Percentiles rank a stretch among this genome's conserved stretches.
Conservation (phyloP, 2,888 invertebrate species). For the Oxystoma pomonae region DNA sequence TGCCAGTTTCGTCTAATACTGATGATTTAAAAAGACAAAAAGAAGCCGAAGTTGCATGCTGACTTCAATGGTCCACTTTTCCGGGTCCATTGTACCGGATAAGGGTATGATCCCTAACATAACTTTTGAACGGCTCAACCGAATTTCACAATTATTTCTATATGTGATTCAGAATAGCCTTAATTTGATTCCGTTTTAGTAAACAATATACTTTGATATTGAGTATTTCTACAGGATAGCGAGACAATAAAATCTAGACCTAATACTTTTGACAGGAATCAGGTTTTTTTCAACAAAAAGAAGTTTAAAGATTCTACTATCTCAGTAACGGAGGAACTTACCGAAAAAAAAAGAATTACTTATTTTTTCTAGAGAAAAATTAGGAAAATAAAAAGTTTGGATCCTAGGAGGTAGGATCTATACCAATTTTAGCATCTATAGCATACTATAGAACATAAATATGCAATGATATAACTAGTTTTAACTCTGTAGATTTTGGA, state of each 20-base stretch:
- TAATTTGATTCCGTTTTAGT: no score
- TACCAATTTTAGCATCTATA: no score
- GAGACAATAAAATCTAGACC: neutral
- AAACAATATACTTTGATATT: no score
- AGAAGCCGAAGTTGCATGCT: no score
- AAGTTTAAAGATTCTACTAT: neutral
- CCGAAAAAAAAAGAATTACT: neutral
- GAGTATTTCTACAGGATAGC: neutral
- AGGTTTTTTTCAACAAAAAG: neutral
- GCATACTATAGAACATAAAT: neutral
- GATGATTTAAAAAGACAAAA: no score
- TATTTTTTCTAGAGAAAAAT: neutral
- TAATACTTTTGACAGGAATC: neutral
- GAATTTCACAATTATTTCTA: no score
- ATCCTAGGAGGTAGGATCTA: neutral
- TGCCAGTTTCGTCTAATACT: no score
- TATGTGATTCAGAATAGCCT: no score
- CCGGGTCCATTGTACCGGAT: no score
- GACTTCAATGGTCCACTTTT: no score
- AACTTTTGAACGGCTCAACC: no score
- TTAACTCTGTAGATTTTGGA: neutral
- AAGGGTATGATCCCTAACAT: no score
- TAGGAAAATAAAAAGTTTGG: neutral
- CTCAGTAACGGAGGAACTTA: neutral
- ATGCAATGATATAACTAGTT: neutral